phyloP scores from a whole-genome alignment of 2,113 vertebrate genomes.

The Lampris incognitus region DNA sequence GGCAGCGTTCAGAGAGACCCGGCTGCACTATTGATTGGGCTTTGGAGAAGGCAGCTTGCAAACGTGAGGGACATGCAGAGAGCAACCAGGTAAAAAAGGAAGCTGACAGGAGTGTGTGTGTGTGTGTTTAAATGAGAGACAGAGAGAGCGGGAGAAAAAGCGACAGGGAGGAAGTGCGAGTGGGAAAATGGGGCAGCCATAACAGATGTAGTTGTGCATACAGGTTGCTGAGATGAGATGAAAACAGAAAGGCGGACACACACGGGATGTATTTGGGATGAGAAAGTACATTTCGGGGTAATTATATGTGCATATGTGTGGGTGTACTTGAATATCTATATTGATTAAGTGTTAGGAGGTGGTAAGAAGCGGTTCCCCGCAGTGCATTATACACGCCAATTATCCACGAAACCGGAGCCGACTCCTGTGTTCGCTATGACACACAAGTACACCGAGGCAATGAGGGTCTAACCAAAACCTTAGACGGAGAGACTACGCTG shows the following conservation, averaged over 20 bases:
- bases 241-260: background rate
- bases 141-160: background rate
- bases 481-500: background rate
- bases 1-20: constrained; percentile 56
- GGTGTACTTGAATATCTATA: background rate
- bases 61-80: constrained; percentile 72
- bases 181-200: background rate
- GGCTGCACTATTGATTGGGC: constrained; percentile 73
- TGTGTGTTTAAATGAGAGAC: constrained; percentile 4
- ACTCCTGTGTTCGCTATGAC: constrained; percentile 22
- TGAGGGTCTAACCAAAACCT: constrained; percentile 4
- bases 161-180: background rate
- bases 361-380: constrained; percentile 24
- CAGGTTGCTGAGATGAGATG: constrained; percentile 11
- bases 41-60: constrained; percentile 53
- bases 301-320: background rate
- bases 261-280: background rate
- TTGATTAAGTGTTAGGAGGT: background rate
- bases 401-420: constrained; percentile 36
- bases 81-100: constrained; percentile 24
- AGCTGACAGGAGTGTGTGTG: constrained; percentile 11
- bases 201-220: constrained; percentile 32
- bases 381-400: constrained; percentile 29
- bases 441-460: background rate
- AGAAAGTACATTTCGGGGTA: constrained; percentile 1